Base-by-base conservation (phyloP, 2,888 invertebrate species). In the Pammene aurita region DNA sequence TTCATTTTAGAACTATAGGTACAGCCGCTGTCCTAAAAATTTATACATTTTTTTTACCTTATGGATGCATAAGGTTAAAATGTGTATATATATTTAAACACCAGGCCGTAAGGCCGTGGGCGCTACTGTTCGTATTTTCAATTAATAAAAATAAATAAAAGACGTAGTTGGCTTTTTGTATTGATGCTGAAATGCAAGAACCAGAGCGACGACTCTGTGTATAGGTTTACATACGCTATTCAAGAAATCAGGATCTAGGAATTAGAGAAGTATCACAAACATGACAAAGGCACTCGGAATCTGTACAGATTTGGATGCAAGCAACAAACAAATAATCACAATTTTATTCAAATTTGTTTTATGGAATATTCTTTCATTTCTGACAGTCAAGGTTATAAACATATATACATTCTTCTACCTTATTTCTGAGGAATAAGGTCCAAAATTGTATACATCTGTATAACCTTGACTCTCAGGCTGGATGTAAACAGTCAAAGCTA, bases 321-420 rank as follows among this genome's bases (percentile, higher is more conserved):
- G 58, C 26, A 58, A 44, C 58, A 58, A 58, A 44, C 58, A 58
- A 58, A 58, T 58, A 44, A 58, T 58, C 58, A 58, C 44, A 58
- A 34, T 34, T n/a, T 5, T 26, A 26, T 13, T 52, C 5, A 52
- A 13, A 18, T 13, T 11, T 52, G 9, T 11, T 50, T 18, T 18
- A 50, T 48, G 1, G 9, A 38, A 38, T 38, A 9, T 44, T 4
- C 4, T 1, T 10, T 44, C 46, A 7, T n/a, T 14, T 54, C 54
- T 35, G 34, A 44, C 0, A 44, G 18, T 58, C 14, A 26, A 58
- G n/a, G 44, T 58, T n/a, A 58, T 41, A 57, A 6, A 57, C 18
- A 57, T 57, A 16, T 58, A 34, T 42, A 42, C 42, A 57, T 7
- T n/a, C 41, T 52, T 52, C 18, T 13, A 1, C 52, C 52, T 52